A percentile compares a stretch with the other conserved stretches of the same genome.
These are phyloP conservation scores for Urechis unicinctus DNA, from an alignment of 2,888 invertebrate species.

Conservation along the genomic window DNA sequence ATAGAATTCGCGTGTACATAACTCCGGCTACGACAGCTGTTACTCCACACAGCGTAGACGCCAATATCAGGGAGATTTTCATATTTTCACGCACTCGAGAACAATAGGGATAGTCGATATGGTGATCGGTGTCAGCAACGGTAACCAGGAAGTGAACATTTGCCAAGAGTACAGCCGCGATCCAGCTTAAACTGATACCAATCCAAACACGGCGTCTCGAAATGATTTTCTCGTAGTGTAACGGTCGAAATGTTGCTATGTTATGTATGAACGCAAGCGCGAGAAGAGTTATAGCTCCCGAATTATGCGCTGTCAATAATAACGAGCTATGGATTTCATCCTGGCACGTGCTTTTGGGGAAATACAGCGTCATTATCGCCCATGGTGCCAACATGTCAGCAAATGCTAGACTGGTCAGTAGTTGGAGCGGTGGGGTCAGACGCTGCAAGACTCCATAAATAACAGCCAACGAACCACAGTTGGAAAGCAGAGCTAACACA, in stretches of 20 bases:
- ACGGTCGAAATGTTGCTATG: conserved; percentile 20
- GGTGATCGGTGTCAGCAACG: conserved; percentile 9
- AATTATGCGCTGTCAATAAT: conserved; percentile 17
- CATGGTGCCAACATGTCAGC: conserved; percentile 20
- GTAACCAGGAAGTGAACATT: conserved; percentile 17
- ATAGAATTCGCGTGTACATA: conserved; percentile 13
- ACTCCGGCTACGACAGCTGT: conserved; percentile 8
- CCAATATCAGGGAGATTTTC: conserved; percentile 11
- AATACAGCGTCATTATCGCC: conserved; percentile 20
- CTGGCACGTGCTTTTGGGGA: conserved; percentile 18
- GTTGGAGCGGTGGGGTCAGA: conserved; percentile 17
- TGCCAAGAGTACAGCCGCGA: conserved; percentile 10
- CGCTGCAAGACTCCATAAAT: conserved; percentile 19
- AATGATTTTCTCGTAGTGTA: conserved; percentile 18
- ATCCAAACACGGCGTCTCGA: conserved; percentile 14
- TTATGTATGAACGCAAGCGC: conserved; percentile 11
- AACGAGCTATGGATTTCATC: conserved; percentile 19
- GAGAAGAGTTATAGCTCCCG: conserved; percentile 14
- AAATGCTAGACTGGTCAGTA: conserved; percentile 19
- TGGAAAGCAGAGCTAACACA: conserved; percentile 10
- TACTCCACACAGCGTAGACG: conserved; percentile 2
- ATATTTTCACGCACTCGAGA: conserved; percentile 9
- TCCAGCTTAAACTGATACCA: conserved; percentile 15
- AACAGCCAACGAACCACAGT: conserved; percentile 16
- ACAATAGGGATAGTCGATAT: conserved; percentile 12